Evolutionary conservation across 2,113 vertebrate genomes (phyloP).

Genomic region (Okapia johnstoni): DNA sequence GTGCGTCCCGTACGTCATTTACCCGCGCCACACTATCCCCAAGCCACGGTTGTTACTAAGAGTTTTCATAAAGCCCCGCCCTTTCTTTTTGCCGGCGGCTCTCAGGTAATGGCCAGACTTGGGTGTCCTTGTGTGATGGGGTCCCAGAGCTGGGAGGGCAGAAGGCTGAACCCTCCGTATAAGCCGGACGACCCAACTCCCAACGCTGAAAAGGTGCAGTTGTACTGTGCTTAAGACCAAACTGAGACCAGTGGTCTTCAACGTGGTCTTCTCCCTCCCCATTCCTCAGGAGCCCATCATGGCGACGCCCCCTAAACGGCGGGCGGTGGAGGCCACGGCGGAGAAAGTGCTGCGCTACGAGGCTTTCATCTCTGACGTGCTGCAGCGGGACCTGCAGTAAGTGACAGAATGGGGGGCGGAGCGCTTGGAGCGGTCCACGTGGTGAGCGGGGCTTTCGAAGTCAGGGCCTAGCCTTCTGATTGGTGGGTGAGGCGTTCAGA

Average conservation of each 20-base stretch:
- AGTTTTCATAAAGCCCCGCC: too few relatives aligned
- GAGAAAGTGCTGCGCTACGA: constrained; percentile 89
- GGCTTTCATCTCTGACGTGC: constrained; percentile 86
- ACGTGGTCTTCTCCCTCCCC: neutral
- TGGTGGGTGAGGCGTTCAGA: neutral
- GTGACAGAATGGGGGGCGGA: constrained; percentile 54
- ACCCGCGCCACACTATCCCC: constrained; percentile 53
- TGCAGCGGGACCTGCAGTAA: constrained; percentile 88
- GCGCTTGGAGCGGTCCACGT: neutral
- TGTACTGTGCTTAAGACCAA: neutral
- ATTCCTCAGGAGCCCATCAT: constrained; percentile 47
- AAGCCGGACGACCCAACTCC: neutral
- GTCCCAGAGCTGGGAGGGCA: neutral
- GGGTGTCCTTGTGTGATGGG: neutral
- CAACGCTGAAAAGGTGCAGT: neutral
- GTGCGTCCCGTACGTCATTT: constrained; percentile 9
- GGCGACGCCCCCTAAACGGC: constrained; percentile 67
- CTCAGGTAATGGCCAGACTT: constrained; percentile 22
- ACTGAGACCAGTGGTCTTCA: neutral
- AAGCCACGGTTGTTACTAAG: neutral
- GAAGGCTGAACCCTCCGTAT: neutral
- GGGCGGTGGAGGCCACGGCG: constrained; percentile 53
- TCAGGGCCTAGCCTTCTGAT: constrained; percentile 7
- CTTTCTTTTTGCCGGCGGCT: constrained; percentile 24
- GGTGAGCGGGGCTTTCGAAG: neutral